Evolutionary conservation across 2,888 invertebrate genomes (phyloP).

Genomic region (Lissonota sp.): DNA sequence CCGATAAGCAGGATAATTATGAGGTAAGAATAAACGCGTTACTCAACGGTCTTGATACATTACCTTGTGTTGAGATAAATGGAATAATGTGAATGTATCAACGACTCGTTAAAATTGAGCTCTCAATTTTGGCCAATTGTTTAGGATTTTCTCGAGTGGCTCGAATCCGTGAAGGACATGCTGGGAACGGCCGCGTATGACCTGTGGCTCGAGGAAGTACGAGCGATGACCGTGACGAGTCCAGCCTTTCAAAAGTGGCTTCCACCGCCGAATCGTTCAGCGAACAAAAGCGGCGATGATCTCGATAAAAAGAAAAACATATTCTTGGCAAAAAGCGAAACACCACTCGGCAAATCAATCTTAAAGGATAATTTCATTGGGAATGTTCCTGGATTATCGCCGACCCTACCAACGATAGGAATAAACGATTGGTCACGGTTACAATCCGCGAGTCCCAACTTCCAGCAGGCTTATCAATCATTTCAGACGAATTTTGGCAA

Average conservation of each 20-base stretch:
- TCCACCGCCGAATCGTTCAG: slow-evolving; percentile 40
- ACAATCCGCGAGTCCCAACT: neutral
- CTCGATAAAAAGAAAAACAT: slow-evolving; percentile 15
- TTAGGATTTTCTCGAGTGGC: slow-evolving; percentile 75
- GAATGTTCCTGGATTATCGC: neutral
- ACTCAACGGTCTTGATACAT: no score
- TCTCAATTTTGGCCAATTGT: slow-evolving; percentile 1
- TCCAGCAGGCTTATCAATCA: slow-evolving; percentile 7
- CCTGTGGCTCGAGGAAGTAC: slow-evolving; percentile 71
- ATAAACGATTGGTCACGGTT: slow-evolving; percentile 29
- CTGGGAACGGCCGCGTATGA: slow-evolving; percentile 69
- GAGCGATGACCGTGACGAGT: slow-evolving; percentile 65
- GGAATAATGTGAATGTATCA: neutral
- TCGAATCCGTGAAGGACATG: slow-evolving; percentile 68
- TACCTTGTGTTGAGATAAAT: neutral
- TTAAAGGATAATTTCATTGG: neutral
- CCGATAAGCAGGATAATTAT: slow-evolving; percentile 62
- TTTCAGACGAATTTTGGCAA: slow-evolving; percentile 26
- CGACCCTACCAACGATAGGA: neutral
- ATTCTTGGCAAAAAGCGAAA: slow-evolving; percentile 20
- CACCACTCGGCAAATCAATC: neutral
- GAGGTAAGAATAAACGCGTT: slow-evolving; percentile 45
- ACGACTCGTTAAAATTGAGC: no score
- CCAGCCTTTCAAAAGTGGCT: slow-evolving; percentile 71
- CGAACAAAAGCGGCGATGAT: slow-evolving; percentile 15